Conservation (phyloP, 2,797 vertebrate genomes). For the Kryptolebias ocellatus region DNA sequence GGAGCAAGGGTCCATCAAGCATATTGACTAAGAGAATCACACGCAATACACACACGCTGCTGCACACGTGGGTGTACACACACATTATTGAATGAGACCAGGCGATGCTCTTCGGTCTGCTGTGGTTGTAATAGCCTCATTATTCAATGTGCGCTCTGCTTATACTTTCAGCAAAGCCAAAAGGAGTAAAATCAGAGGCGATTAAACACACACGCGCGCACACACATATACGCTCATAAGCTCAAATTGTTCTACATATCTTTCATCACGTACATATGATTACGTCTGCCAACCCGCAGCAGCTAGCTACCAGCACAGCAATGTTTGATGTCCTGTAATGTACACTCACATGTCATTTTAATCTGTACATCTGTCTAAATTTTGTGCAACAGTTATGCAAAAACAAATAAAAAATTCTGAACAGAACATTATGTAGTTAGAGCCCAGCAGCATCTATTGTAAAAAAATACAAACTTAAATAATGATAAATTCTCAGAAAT, state of each 20-base stretch:
- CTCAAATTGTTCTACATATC: conserved; percentile 24
- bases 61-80: conserved; percentile 37
- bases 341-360: not conserved
- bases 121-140: conserved; percentile 76
- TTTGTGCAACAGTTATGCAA: not conserved
- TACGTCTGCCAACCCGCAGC: not conserved
- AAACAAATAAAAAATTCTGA: not conserved
- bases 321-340: conserved; percentile 7
- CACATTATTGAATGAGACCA: conserved; percentile 68
- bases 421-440: too few relatives aligned
- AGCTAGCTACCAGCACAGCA: conserved; percentile 3
- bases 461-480: not conserved
- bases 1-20: conserved; percentile 58
- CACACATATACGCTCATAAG: conserved; percentile 16
- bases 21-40: conserved; percentile 59
- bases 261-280: conserved; percentile 5
- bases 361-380: not conserved
- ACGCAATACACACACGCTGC: conserved; percentile 35
- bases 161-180: conserved; percentile 61
- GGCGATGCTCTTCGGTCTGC: conserved; percentile 53
- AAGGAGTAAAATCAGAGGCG: conserved; percentile 52
- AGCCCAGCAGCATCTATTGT: not conserved
- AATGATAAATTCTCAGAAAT: too few relatives aligned
- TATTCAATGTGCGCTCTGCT: conserved; percentile 69
- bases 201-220: conserved; percentile 46